Base-by-base conservation (phyloP, 2,888 invertebrate genomes). In the Prenolepis imparis region DNA sequence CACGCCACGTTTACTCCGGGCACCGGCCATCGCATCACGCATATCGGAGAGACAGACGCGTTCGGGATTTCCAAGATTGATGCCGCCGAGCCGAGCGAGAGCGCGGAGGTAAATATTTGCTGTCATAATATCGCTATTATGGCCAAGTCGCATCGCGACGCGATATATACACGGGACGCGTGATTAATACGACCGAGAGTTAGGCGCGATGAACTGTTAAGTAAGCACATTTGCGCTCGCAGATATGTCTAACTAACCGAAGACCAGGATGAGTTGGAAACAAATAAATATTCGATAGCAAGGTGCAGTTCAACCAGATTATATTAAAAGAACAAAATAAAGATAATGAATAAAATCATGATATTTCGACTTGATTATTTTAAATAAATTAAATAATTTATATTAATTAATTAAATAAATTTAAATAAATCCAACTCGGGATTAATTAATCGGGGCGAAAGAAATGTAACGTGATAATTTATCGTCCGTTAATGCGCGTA, bases 1-100 rank as follows among this genome's bases (percentile, higher is more conserved):
- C 68, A 59, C 70, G 70, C 24, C 39, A 28, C 36, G 77, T 90
- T 84, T 88, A 84, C 86, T 83, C 75, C 80, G 89, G n/a, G 28
- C 77, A 82, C 84, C 63, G 59, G 87, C 63, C 81, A 68, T 28
- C 66, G 52, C 81, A 68, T 28, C 66, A 41, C 64, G n/a, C 52
- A n/a, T 1, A 52, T 52, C 52, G 24, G 28, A 39, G 57, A 80
- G 83, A 83, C 28, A 28, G 28, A 28, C 28, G 28, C 73, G 82
- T 73, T 82, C 85, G 68, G 74, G 39, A 66, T 77, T 82, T 82
- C 66, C 64, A 74, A 66, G 77, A 77, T 75, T 77, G 75, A 74
- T 77, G 81, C 81, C 61, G 64, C n/a, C 36, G 81, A 36, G 63
- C 36, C 24, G 81, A 75, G 81, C 41, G 28, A 61, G 67, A 74